phyloP scores from a whole-genome alignment of 2,888 invertebrate species.

The Parapristionchus giblindavisi region DNA sequence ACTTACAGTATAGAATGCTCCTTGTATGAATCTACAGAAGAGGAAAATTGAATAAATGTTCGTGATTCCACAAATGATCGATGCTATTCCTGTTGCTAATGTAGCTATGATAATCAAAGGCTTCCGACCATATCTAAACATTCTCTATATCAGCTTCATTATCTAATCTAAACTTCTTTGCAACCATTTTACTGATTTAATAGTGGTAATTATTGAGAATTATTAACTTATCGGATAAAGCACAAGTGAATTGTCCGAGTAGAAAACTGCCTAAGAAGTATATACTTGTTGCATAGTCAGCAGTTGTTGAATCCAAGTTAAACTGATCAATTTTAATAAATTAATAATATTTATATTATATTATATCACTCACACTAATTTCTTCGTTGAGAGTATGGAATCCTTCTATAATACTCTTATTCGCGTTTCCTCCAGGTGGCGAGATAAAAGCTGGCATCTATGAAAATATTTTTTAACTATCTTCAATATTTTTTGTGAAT shows the following conservation, averaged over 20 bases:
- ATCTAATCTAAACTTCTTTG: neutral
- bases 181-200: neutral
- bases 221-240: conserved; percentile 3
- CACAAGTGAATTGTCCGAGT: conserved; percentile 17
- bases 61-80: conserved; percentile 10
- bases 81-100: neutral
- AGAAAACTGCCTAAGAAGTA: conserved; percentile 18
- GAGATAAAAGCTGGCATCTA: conserved; percentile 29
- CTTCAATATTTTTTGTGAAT: too few relatives aligned
- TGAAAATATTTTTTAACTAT: too few relatives aligned
- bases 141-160: neutral
- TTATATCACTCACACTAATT: neutral
- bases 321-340: neutral
- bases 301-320: neutral
- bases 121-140: conserved; percentile 19
- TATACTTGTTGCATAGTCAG: conserved; percentile 16
- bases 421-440: neutral
- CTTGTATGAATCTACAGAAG: conserved; percentile 28
- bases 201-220: neutral
- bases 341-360: neutral
- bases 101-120: neutral
- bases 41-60: conserved; percentile 25
- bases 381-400: conserved; percentile 25
- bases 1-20: conserved; percentile 17
- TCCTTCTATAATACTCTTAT: conserved; percentile 14